Percentiles rank a stretch among this genome's conserved stretches.
phyloP scores from a whole-genome alignment of 1,140 invertebrate genomes.

The Atta colombica region DNA sequence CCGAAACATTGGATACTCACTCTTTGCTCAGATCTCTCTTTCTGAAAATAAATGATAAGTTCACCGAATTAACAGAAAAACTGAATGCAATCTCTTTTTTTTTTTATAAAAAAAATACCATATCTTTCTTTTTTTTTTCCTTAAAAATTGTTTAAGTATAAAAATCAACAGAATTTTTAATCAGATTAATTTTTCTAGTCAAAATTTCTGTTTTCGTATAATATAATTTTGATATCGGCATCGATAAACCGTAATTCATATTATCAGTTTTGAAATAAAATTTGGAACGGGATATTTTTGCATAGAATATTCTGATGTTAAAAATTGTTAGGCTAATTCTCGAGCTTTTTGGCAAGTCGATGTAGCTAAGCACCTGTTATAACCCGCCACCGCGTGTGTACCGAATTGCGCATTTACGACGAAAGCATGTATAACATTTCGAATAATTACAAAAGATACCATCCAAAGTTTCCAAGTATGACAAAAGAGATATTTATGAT shows the following conservation, averaged over 20 bases:
- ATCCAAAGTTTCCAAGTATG: neutral
- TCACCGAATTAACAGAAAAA: slow-evolving; percentile 76
- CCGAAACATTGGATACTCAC: slow-evolving; percentile 84
- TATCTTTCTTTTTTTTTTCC: slow-evolving; percentile 6
- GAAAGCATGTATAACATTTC: slow-evolving; percentile 38
- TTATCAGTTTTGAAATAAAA: neutral
- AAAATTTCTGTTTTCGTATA: neutral
- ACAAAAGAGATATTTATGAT: neutral
- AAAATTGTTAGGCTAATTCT: neutral
- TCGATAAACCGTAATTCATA: neutral
- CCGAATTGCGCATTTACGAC: slow-evolving; percentile 20
- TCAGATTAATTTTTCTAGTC: neutral
- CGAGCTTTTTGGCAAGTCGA: neutral
- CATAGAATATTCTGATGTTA: neutral
- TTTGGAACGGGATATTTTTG: neutral
- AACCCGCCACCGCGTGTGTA: slow-evolving; percentile 60
- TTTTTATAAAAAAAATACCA: slow-evolving; percentile 64
- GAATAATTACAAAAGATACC: neutral
- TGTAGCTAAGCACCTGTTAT: slow-evolving; percentile 37
- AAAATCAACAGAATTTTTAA: neutral
- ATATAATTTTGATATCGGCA: neutral
- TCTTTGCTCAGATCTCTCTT: slow-evolving; percentile 83
- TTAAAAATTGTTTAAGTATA: neutral
- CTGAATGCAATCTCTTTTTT: slow-evolving; percentile 47
- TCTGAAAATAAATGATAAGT: slow-evolving; percentile 85